Base-by-base conservation (phyloP, 1,140 invertebrate genomes). In the Atta cephalotes region DNA sequence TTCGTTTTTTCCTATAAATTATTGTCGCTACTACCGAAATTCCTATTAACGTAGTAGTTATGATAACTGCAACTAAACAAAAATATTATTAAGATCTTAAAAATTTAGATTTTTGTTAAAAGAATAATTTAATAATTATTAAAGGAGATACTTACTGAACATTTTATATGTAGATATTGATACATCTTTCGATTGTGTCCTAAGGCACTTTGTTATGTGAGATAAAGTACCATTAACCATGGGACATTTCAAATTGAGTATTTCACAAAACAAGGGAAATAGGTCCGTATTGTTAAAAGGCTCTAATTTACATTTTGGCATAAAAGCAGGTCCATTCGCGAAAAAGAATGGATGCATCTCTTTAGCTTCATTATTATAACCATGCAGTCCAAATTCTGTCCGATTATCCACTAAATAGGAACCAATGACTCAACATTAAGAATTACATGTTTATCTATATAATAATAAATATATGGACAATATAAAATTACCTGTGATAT, bases 321-420 rank as follows among this genome's bases (percentile, higher is more conserved):
- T 95, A 92, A 98, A 96, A 45, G 95, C 94, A 63, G 97, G 97
- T 9, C 97, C 97, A 77, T 95, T 94, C 0, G 97, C 97, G 79
- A 97, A 95, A 89, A 97, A 97, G 86, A 97, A 96, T 39, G 97
- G 96, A 91, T 96, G 96, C 97, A 97, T 97, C 18, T 95, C 93
- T 51, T 87, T 76, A 2, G 94, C 91, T 18, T 93, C 92, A 87
- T 97, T 97, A 86, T 96, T 96, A 89, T 97, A 97, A 2, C 97
- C 97, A 92, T 97, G 97, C n/a, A 96, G 91, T 2, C 97, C 97
- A 92, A 96, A 96, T 91, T 95, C 93, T n/a, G 94, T 94, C 51
- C 93, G 85, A 87, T 94, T 92, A 70, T 94, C 95, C 53, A 96
- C 95, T 96, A 87, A 87, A 93, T 91, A 90, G 88, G 76, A 84